These are phyloP conservation scores for Nestor notabilis DNA, from an alignment of 2,113 vertebrate genomes.

Conservation along the genomic window DNA sequence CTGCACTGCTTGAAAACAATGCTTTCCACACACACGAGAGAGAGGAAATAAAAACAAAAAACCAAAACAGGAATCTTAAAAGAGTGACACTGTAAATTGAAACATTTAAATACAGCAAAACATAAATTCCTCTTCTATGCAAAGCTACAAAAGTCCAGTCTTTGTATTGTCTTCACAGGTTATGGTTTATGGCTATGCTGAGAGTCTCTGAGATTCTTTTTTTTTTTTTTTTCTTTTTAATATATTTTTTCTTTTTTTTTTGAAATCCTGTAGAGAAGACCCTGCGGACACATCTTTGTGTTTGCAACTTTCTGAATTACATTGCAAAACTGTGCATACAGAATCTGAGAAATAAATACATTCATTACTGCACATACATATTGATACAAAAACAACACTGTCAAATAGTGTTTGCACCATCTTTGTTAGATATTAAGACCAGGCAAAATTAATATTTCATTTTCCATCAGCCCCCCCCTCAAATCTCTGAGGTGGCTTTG, in stretches of 20 bases:
- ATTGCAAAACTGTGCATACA: conserved; percentile 85
- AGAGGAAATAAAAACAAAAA: conserved; percentile 30
- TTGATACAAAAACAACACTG: conserved; percentile 96
- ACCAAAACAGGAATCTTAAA: conserved; percentile 54
- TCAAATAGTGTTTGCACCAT: conserved; percentile 96
- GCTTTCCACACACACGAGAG: conserved; percentile 55
- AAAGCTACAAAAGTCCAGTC: conserved; percentile 77
- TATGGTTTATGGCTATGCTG: conserved; percentile 93
- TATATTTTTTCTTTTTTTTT: conserved; percentile 67
- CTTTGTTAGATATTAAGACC: conserved; percentile 88
- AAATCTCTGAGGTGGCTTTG: conserved; percentile 56
- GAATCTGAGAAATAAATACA: conserved; percentile 98
- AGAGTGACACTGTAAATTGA: conserved; percentile 74
- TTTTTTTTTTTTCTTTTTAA: conserved; percentile 64
- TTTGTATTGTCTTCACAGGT: conserved; percentile 87
- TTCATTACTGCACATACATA: conserved; percentile 98
- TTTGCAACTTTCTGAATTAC: conserved; percentile 77
- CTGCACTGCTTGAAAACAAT: conserved; percentile 67
- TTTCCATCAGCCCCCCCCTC: conserved; percentile 68
- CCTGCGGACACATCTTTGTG: conserved; percentile 67
- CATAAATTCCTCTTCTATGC: conserved; percentile 70
- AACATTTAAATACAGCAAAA: conserved; percentile 78
- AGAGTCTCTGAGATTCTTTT: conserved; percentile 83
- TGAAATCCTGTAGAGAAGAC: conserved; percentile 81
- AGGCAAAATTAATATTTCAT: conserved; percentile 79